Evolutionary conservation across 2,113 vertebrate genomes (phyloP).

Genomic region (Protomyctophum bolini): DNA sequence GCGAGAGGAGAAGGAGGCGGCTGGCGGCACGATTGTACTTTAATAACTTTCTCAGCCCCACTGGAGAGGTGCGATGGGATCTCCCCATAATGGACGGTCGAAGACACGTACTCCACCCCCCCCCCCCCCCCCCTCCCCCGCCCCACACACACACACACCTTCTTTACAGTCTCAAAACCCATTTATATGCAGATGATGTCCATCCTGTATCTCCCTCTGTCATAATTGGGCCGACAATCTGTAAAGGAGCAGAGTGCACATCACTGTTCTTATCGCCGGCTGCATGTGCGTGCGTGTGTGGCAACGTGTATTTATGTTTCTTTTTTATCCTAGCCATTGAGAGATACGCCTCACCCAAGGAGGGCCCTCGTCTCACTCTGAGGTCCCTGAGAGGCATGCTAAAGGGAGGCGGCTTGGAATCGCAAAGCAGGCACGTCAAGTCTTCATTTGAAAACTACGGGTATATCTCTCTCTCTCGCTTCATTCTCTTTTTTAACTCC

Average conservation of each 20-base stretch:
- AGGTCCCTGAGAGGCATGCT: not conserved
- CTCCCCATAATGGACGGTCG: conserved; percentile 72
- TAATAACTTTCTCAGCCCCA: conserved; percentile 79
- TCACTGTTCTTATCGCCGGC: conserved; percentile 52
- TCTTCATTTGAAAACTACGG: conserved; percentile 60
- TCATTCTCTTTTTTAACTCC: conserved; percentile 1
- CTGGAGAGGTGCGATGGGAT: conserved; percentile 76
- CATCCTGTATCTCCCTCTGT: conserved; percentile 75
- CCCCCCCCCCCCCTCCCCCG: no score
- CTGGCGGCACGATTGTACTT: conserved; percentile 76
- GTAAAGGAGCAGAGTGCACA: conserved; percentile 71
- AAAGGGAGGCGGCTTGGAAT: conserved; percentile 2
- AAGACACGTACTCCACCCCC: conserved; percentile 41
- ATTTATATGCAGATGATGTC: conserved; percentile 87
- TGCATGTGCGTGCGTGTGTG: conserved; percentile 20
- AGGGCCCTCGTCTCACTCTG: conserved; percentile 41
- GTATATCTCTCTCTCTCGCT: conserved; percentile 31
- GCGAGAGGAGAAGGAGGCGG: conserved; percentile 49
- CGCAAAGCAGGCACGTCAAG: conserved; percentile 41
- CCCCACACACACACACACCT: conserved; percentile 1
- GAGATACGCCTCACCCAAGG: conserved; percentile 28
- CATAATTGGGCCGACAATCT: conserved; percentile 80
- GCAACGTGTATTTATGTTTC: conserved; percentile 22
- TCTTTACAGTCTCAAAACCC: conserved; percentile 75
- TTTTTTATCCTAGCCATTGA: not conserved